A percentile compares a stretch with the other conserved stretches of the same genome.
Conservation (phyloP, 2,888 invertebrate genomes). For the Phengaris arion region DNA sequence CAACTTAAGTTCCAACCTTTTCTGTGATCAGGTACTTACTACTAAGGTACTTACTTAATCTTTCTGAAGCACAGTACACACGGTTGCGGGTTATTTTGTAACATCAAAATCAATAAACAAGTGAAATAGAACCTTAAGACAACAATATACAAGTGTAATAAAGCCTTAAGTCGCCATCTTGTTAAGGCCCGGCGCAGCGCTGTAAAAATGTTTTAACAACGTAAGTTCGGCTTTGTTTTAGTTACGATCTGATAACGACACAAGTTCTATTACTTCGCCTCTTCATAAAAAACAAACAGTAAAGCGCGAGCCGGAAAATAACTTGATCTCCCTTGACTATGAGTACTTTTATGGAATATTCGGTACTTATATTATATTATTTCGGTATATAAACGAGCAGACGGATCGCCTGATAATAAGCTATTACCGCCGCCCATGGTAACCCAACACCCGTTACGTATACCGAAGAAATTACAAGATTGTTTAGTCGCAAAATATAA, state of each 20-base stretch:
- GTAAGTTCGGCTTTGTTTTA: constrained; percentile 21
- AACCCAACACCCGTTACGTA: too few species aligned
- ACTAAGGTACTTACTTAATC: too few species aligned
- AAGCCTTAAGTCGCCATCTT: background rate
- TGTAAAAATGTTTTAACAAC: constrained; percentile 25
- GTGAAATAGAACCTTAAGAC: too few species aligned
- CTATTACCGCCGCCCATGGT: background rate
- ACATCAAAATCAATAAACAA: too few species aligned
- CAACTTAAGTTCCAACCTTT: too few species aligned
- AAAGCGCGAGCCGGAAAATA: background rate
- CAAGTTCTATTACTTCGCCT: constrained; percentile 11
- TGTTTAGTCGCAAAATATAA: too few species aligned
- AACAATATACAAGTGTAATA: background rate
- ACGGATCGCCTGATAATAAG: background rate
- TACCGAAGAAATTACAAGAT: too few species aligned
- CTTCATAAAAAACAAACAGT: background rate
- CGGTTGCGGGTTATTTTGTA: too few species aligned
- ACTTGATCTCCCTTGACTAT: background rate
- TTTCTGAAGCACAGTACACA: too few species aligned
- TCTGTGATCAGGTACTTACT: too few species aligned
- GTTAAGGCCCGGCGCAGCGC: background rate
- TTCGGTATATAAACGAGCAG: background rate
- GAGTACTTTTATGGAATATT: too few species aligned
- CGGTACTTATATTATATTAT: too few species aligned
- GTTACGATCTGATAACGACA: constrained; percentile 11